Percentiles rank a stretch among this genome's conserved stretches.
Evolutionary conservation across 2,888 invertebrate genomes (phyloP).

Genomic region (Trissonchulus latispiculum): DNA sequence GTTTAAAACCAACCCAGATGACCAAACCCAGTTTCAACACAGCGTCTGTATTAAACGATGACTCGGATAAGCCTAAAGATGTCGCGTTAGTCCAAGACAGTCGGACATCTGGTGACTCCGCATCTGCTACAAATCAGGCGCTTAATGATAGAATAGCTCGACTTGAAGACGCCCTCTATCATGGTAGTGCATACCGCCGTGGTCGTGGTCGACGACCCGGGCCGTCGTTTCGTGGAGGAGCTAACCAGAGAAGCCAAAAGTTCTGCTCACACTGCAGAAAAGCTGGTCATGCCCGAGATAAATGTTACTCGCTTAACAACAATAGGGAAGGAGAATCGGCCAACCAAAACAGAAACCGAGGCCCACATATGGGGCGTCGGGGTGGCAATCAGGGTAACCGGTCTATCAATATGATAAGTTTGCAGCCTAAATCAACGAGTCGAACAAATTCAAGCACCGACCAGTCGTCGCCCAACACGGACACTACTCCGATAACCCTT

Average conservation of each 20-base stretch:
- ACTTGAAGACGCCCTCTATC: not conserved
- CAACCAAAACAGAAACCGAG: not conserved
- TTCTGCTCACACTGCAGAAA: not conserved
- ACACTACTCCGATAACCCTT: not conserved
- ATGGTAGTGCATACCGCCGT: not conserved
- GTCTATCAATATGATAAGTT: not conserved
- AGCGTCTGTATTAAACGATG: not conserved
- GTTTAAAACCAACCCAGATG: no score
- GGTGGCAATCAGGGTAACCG: not conserved
- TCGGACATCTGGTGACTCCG: not conserved
- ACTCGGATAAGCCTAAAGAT: not conserved
- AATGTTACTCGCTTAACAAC: not conserved
- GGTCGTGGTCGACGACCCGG: not conserved
- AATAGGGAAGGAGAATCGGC: not conserved
- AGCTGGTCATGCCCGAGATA: not conserved
- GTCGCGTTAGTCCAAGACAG: not conserved
- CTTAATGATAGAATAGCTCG: not conserved
- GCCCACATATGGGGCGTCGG: not conserved
- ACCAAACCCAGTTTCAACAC: no score
- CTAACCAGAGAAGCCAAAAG: not conserved
- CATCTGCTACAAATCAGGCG: no score
- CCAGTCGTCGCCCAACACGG: not conserved
- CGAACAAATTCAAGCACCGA: no score
- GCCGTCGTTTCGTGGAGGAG: not conserved
- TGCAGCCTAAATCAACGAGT: not conserved